Percentiles rank a stretch among this genome's conserved stretches.
Evolutionary conservation across 2,888 invertebrate species (phyloP).

Genomic region (Eremobia ochroleuca): DNA sequence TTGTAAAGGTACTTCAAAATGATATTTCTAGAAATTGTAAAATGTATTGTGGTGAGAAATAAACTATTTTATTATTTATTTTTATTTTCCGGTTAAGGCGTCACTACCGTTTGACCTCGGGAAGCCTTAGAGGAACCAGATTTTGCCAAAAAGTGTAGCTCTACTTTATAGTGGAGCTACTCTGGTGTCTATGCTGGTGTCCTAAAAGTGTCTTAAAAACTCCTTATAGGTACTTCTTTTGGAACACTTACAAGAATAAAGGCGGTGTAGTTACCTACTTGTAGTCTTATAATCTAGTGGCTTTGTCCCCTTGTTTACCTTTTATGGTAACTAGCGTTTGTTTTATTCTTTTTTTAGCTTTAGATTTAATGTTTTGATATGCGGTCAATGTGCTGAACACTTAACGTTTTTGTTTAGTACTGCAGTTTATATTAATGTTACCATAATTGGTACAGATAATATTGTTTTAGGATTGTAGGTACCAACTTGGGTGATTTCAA

Average conservation of each 20-base stretch:
- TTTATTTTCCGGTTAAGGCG: background rate
- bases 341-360: slow-evolving; percentile 29
- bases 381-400: slow-evolving; percentile 55
- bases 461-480: slow-evolving; percentile 49
- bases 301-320: slow-evolving; percentile 24
- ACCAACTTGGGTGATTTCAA: slow-evolving; percentile 26
- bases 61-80: too few relatives aligned
- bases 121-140: slow-evolving; percentile 5
- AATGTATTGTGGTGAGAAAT: too few relatives aligned
- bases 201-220: background rate
- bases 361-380: slow-evolving; percentile 45
- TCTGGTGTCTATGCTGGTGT: background rate
- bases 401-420: slow-evolving; percentile 32
- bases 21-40: too few relatives aligned
- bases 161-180: background rate
- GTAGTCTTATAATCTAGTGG: background rate
- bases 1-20: too few relatives aligned
- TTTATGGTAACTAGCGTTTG: slow-evolving; percentile 30
- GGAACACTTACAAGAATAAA: background rate
- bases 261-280: background rate
- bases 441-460: slow-evolving; percentile 43
- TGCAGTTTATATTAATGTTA: slow-evolving; percentile 19
- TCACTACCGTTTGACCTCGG: slow-evolving; percentile 4
- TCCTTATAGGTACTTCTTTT: background rate
- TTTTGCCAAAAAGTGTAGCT: background rate